Percentiles rank a stretch among this genome's conserved stretches.
phyloP scores from a whole-genome alignment of 2,888 invertebrate species.

The Sesia apiformis region DNA sequence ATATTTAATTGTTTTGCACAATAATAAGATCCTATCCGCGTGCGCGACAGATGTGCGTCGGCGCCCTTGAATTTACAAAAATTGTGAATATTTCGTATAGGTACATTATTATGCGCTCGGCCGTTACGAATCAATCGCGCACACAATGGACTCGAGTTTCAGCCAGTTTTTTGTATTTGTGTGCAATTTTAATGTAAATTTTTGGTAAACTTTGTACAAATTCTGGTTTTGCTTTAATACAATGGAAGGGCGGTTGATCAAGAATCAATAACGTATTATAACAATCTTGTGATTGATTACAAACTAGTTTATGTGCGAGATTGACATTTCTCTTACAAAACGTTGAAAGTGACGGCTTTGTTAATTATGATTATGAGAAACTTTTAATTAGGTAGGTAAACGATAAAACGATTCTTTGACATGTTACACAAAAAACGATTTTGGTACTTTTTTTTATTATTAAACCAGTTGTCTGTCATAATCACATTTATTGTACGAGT shows the following conservation, averaged over 20 bases:
- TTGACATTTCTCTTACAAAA: conserved; percentile 43
- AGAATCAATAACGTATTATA: conserved; percentile 50
- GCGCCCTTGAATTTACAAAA: conserved; percentile 56
- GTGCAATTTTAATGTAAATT: conserved; percentile 68
- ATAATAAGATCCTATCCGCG: conserved; percentile 45
- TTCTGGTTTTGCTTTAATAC: conserved; percentile 50
- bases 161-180: conserved; percentile 59
- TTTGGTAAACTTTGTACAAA: conserved; percentile 56
- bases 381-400: no score
- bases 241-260: conserved; percentile 58
- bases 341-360: conserved; percentile 17
- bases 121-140: conserved; percentile 70
- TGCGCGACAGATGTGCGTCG: conserved; percentile 65
- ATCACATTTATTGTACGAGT: no score
- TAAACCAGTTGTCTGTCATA: no score
- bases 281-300: conserved; percentile 73
- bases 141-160: conserved; percentile 64
- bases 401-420: no score
- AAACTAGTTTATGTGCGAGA: conserved; percentile 58
- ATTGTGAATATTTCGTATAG: conserved; percentile 72
- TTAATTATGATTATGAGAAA: conserved; percentile 25
- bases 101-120: conserved; percentile 65
- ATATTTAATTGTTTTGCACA: conserved; percentile 1
- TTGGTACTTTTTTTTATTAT: no score
- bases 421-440: no score